Base-by-base conservation (phyloP, 30 jellyfish, hydroid and myxozoan species). In the Aurelia aurita complex sp. Pacific region DNA sequence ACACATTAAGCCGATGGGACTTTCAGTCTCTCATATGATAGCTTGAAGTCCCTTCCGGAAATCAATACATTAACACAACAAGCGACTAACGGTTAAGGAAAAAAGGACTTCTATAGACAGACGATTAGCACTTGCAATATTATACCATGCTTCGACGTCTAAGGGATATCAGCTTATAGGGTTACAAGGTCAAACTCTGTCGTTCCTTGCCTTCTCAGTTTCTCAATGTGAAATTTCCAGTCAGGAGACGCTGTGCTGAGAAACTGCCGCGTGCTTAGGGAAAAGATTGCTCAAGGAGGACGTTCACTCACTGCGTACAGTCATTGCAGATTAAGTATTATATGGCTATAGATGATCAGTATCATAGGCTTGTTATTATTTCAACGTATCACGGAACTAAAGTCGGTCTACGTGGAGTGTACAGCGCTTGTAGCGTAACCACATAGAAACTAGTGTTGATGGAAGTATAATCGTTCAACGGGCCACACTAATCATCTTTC, bases 401-500 rank as follows among this genome's bases (percentile, higher is more conserved):
- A 73, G 23, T 72, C 17, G 10, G 83, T 54, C 83, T 60, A 53
- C 16, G 62, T 23, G 53, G 23, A 59, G 55, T 36, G 54, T 42
- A 75, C 43, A 54, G 38, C 73, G 29, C 53, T 12, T 54, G 70
- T 42, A 14, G 68, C 61, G 91, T 63, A 66, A 81, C 91, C 91
- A 67, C 91, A 69, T 60, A 59, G 67, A 81, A 73, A 81, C 90
- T 51, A 13, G 67, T 70, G 83, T 81, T 81, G 91, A 69, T 81
- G 67, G 91, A 81, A 81, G 84, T 64, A 11, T 68, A 81, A 81
- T 81, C 91, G 57, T 19, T 32, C 90, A 65, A 80, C 82, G 90
- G 90, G 54, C 81, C 82, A 35, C 69, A 10, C 75, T 80, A 65
- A 68, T 80, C 81, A 66, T 54, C 78, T 50, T 5, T 55, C 75